Evolutionary conservation across 2,797 vertebrate species (phyloP).

Genomic region (Galagoides demidoff): DNA sequence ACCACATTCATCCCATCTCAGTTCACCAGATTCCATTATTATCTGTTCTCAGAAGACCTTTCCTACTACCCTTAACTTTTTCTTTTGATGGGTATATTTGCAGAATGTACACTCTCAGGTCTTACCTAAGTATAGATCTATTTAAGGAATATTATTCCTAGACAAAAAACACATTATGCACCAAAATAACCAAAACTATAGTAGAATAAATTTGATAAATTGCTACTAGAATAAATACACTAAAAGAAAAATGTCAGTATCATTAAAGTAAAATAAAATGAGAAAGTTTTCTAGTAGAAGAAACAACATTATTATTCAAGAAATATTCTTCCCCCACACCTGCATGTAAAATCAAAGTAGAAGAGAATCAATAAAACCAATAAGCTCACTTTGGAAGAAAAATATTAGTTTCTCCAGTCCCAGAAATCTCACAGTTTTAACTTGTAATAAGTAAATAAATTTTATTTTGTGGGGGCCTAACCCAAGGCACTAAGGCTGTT

Average conservation of each 20-base stretch:
- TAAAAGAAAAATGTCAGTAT: neutral
- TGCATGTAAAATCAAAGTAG: slow-evolving; percentile 36
- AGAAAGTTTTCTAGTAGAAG: slow-evolving; percentile 20
- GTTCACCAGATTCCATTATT: neutral
- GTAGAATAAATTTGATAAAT: neutral
- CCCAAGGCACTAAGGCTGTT: neutral
- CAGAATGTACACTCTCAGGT: neutral
- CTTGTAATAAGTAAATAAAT: neutral
- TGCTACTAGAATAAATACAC: neutral
- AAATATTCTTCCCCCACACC: neutral
- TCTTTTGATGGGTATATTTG: neutral
- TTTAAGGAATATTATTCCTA: neutral
- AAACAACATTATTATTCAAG: slow-evolving; percentile 40
- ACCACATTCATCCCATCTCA: neutral
- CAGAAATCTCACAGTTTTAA: slow-evolving; percentile 32
- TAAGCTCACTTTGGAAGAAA: slow-evolving; percentile 18
- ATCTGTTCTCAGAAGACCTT: neutral
- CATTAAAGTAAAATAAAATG: slow-evolving; percentile 44
- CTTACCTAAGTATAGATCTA: neutral
- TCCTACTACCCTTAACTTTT: neutral
- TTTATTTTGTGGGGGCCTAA: neutral
- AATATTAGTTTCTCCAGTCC: neutral
- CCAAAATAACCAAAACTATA: neutral
- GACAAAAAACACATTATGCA: neutral
- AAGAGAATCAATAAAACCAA: slow-evolving; percentile 57